Evolutionary conservation across 2,113 vertebrate species (phyloP).

Genomic region (Megaceryle maxima): DNA sequence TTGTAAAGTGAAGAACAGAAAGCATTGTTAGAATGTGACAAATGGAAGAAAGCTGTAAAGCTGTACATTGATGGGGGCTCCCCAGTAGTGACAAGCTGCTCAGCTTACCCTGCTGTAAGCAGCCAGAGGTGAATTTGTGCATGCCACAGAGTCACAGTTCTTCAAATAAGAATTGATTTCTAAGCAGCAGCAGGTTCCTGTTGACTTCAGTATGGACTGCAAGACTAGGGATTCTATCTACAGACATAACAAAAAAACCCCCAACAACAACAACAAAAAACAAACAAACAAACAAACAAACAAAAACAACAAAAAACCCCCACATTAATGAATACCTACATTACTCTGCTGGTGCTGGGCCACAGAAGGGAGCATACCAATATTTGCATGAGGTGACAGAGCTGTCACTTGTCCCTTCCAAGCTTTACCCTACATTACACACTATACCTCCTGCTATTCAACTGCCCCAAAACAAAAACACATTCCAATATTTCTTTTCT

Average conservation of each 20-base stretch:
- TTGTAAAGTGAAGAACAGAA: not conserved
- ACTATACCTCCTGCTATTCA: not conserved
- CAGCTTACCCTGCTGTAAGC: not conserved
- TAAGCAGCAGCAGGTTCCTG: not conserved
- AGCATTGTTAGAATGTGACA: accelerated
- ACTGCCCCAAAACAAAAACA: not conserved
- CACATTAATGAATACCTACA: not conserved
- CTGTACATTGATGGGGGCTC: not conserved
- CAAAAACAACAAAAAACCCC: too few relatives aligned
- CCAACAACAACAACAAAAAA: too few relatives aligned
- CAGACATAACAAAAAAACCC: not conserved
- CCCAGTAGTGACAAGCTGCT: not conserved
- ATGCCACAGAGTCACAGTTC: not conserved
- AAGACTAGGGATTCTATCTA: not conserved
- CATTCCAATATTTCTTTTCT: not conserved
- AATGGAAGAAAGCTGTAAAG: not conserved
- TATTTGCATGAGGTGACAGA: not conserved
- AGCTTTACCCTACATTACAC: not conserved
- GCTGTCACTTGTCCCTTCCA: not conserved
- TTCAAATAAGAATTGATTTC: not conserved
- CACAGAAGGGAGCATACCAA: not conserved
- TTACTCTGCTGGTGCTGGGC: not conserved
- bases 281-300: too few relatives aligned
- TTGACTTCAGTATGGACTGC: not conserved
- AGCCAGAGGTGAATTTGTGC: accelerated